Percentiles rank a stretch among this genome's conserved stretches.
phyloP scores from a whole-genome alignment of 2,797 vertebrate genomes.

The Melanotaenia boesemani region DNA sequence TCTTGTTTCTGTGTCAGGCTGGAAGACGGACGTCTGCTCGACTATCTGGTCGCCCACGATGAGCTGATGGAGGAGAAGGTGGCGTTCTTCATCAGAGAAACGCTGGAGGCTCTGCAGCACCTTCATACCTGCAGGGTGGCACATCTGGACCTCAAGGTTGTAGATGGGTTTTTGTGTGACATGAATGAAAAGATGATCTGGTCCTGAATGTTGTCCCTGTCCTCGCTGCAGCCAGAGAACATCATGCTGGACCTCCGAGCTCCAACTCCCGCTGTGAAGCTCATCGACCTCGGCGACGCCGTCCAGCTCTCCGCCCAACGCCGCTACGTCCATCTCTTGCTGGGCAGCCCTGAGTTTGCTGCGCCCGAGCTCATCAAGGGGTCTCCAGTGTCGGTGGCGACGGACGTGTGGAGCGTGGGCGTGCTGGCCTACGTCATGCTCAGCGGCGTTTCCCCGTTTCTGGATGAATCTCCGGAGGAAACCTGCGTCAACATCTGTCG shows the following conservation, averaged over 20 bases:
- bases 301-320: conserved; percentile 93
- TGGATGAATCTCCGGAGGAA: conserved; percentile 97
- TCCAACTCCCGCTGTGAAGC: conserved; percentile 90
- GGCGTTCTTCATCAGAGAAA: conserved; percentile 94
- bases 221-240: conserved; percentile 91
- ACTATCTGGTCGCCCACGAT: conserved; percentile 94
- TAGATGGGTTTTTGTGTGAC: neutral
- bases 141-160: conserved; percentile 96
- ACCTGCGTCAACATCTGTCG: conserved; percentile 97
- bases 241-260: conserved; percentile 92
- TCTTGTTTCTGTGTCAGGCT: conserved; percentile 78
- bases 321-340: conserved; percentile 92
- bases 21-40: conserved; percentile 93
- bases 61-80: conserved; percentile 98
- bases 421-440: conserved; percentile 95
- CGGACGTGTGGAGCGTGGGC: conserved; percentile 95
- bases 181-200: neutral
- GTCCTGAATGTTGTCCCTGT: neutral
- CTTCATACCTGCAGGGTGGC: conserved; percentile 96
- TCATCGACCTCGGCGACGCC: conserved; percentile 95
- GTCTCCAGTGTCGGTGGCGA: conserved; percentile 90
- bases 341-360: conserved; percentile 96
- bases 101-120: conserved; percentile 93
- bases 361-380: conserved; percentile 96
- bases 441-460: conserved; percentile 96